Conservation (phyloP, 2,797 vertebrate genomes). For the Cossypha polioptera region DNA sequence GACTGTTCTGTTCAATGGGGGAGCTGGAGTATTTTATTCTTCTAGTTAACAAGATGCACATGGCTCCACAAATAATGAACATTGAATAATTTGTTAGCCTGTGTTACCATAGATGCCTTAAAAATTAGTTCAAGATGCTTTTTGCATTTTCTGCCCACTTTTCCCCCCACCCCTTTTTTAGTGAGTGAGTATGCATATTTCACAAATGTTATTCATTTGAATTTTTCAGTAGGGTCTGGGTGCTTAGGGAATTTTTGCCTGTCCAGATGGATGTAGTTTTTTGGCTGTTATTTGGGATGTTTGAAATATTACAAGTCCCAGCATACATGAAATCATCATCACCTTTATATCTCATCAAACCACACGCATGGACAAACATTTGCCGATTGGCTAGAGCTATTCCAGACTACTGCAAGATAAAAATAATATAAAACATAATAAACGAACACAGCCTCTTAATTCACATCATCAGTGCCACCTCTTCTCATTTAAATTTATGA, state of each 20-base stretch:
- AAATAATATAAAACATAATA: background rate
- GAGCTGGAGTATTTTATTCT: background rate
- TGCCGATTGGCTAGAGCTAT: background rate
- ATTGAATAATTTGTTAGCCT: background rate
- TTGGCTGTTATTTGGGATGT: background rate
- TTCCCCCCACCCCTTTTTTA: fast-evolving
- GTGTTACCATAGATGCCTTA: background rate
- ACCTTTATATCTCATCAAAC: background rate
- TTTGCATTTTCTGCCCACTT: background rate
- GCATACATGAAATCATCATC: background rate
- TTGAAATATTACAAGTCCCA: background rate
- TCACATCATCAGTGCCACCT: background rate
- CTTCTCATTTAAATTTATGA: background rate
- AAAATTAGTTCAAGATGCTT: background rate
- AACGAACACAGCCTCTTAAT: background rate
- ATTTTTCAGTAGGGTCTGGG: background rate
- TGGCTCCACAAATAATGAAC: background rate
- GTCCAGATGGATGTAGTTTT: background rate
- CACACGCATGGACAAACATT: background rate
- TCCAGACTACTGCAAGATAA: background rate
- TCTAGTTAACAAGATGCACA: background rate
- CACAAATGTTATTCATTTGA: background rate
- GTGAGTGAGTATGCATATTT: background rate
- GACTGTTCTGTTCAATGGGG: background rate
- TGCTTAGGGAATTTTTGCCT: background rate